Conservation (phyloP, 2,888 invertebrate genomes). For the Plagiodera versicolora region DNA sequence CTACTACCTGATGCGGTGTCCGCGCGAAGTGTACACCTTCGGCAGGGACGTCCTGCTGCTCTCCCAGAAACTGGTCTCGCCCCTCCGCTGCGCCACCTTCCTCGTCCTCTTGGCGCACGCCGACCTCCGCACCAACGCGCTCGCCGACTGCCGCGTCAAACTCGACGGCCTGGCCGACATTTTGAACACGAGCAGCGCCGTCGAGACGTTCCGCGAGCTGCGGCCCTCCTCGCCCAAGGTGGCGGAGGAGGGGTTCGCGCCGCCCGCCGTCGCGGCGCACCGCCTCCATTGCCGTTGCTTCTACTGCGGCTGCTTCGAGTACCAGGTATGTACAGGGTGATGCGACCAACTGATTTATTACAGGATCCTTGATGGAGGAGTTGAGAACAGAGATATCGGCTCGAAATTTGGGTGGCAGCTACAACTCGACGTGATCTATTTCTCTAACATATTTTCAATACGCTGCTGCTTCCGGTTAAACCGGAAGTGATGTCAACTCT, state of each 20-base stretch:
- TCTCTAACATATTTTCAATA: no score
- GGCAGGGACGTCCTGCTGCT: constrained; percentile 38
- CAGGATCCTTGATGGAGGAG: no score
- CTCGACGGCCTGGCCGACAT: constrained; percentile 42
- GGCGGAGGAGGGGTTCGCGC: constrained; percentile 30
- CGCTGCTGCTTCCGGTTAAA: no score
- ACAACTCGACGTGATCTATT: no score
- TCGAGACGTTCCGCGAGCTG: constrained; percentile 15
- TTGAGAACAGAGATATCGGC: no score
- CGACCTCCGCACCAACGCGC: constrained; percentile 41
- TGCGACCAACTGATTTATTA: no score
- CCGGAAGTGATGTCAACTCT: no score
- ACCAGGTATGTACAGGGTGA: no score
- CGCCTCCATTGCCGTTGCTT: constrained; percentile 38
- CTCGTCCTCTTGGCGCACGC: constrained; percentile 42
- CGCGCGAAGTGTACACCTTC: constrained; percentile 43
- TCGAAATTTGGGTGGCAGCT: no score
- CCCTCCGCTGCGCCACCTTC: constrained; percentile 41
- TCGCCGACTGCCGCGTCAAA: constrained; percentile 45
- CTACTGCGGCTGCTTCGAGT: constrained; percentile 41
- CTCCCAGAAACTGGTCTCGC: constrained; percentile 44
- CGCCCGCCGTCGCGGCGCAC: constrained; percentile 38
- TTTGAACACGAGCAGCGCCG: constrained; percentile 32
- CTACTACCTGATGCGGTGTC: constrained; percentile 39
- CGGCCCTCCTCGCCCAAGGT: constrained; percentile 38